phyloP scores from a whole-genome alignment of 1,140 invertebrate species.

The Drosophila ogumai region DNA sequence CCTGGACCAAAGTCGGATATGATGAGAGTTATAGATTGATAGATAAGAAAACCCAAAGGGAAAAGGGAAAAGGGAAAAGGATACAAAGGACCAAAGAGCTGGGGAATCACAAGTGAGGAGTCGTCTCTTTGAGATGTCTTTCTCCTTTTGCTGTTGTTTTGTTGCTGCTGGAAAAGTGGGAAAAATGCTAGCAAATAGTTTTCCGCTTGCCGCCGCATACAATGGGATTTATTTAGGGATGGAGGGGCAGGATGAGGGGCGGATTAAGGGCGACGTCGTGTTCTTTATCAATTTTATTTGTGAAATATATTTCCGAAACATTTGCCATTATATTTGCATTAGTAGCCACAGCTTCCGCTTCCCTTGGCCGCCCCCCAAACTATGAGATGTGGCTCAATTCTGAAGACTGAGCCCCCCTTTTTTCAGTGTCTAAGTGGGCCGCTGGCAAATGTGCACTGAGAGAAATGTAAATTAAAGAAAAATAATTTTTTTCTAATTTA shows the following conservation, averaged over 20 bases:
- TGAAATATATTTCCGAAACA: constrained; percentile 83
- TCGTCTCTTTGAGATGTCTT: constrained; percentile 19
- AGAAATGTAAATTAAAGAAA: background rate
- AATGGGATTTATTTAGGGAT: constrained; percentile 10
- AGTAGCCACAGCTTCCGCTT: constrained; percentile 71
- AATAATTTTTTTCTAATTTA: too few relatives aligned
- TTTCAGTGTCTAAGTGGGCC: constrained; percentile 7
- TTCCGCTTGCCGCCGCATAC: constrained; percentile 65
- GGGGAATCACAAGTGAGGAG: constrained; percentile 24
- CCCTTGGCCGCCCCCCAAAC: constrained; percentile 35
- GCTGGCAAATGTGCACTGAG: constrained; percentile 2
- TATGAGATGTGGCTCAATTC: constrained; percentile 32
- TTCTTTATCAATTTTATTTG: constrained; percentile 82
- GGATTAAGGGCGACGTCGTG: constrained; percentile 14
- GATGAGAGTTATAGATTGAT: constrained; percentile 33
- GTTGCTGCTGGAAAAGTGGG: constrained; percentile 9
- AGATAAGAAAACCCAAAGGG: constrained; percentile 15
- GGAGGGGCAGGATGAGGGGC: background rate
- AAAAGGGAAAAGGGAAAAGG: background rate
- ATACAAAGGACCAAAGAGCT: constrained; percentile 12
- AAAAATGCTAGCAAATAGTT: constrained; percentile 65
- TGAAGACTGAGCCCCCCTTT: constrained; percentile 1
- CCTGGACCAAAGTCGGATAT: background rate
- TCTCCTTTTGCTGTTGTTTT: constrained; percentile 14
- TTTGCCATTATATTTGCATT: constrained; percentile 83